Evolutionary conservation across 2,113 vertebrate genomes (phyloP).

Genomic region (Himantopus leucocephalus): DNA sequence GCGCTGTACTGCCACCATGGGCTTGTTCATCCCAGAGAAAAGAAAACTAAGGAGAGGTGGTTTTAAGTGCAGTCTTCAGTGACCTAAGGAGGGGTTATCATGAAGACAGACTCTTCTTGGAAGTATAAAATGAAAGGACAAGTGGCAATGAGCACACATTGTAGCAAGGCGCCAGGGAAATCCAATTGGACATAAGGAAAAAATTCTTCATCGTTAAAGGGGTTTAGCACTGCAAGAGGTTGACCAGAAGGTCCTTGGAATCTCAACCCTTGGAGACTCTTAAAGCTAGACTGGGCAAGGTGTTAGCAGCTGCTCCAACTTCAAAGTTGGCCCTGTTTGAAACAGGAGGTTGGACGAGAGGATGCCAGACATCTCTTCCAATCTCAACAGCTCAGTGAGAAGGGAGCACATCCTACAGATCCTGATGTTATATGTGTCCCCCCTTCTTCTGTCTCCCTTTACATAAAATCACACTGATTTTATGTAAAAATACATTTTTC

Average conservation of each 20-base stretch:
- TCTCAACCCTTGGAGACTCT: not conserved
- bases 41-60: not conserved
- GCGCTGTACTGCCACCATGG: not conserved
- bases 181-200: not conserved
- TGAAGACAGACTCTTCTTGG: not conserved
- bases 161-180: not conserved
- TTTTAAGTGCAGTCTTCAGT: not conserved
- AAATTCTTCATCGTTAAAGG: not conserved
- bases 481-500: not conserved
- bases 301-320: not conserved
- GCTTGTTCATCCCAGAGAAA: not conserved
- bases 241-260: not conserved
- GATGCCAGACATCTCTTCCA: not conserved
- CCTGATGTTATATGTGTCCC: not conserved
- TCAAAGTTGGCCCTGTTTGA: not conserved
- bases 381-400: not conserved
- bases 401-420: not conserved
- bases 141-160: not conserved
- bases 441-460: not conserved
- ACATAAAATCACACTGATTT: not conserved
- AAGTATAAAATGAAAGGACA: not conserved
- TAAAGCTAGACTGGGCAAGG: not conserved
- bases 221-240: not conserved
- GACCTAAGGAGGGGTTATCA: not conserved
- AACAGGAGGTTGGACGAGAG: not conserved